Base-by-base conservation (phyloP, 2,888 invertebrate genomes). In the Ctenicera cuprea region DNA sequence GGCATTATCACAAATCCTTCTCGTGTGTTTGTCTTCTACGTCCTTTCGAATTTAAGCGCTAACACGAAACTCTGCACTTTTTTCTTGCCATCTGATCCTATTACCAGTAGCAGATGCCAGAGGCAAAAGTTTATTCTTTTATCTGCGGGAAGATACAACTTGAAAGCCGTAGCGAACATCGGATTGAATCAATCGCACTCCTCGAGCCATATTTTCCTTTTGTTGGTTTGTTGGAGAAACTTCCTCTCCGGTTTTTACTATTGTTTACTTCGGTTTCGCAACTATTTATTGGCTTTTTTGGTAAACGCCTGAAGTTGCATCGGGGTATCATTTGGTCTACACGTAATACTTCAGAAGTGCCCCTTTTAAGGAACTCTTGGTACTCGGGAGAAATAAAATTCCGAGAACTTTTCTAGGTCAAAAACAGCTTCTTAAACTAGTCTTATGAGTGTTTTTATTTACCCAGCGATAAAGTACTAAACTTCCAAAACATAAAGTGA, bases 71-170 rank as follows among this genome's bases (percentile, higher is more conserved):
- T 48, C 18, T 48, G 16, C 16, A 11, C 16, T 16, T 18, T 18
- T 48, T 54, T 54, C 26, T 33, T 33, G 11, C 54, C 54, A 54
- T 26, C 54, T 54, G 30, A 54, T 54, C 54, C 54, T 54, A 54
- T 54, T 54, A 54, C 54, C 54, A 54, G n/a, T 22, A 22, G 50
- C 20, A 22, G 20, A 50, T 22, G 54, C 54, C 54, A 14, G 26
- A 33, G 30, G 54, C 26, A 54, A 54, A n/a, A 26, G 54, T 54
- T 54, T 54, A 54, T 54, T 30, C 54, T 54, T 54, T 54, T 54
- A 54, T 54, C 54, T 54, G 30, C 12, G 30, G 54, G 14, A 9
- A 54, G 54, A 54, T 54, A 54, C 54, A 54, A 33, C 54, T 30
- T 54, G 54, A 54, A 30, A 54, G 54, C 54, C 30, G 54, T 54